Base-by-base conservation (phyloP, 1,140 invertebrate genomes). In the Dolichoris vasculosae region DNA sequence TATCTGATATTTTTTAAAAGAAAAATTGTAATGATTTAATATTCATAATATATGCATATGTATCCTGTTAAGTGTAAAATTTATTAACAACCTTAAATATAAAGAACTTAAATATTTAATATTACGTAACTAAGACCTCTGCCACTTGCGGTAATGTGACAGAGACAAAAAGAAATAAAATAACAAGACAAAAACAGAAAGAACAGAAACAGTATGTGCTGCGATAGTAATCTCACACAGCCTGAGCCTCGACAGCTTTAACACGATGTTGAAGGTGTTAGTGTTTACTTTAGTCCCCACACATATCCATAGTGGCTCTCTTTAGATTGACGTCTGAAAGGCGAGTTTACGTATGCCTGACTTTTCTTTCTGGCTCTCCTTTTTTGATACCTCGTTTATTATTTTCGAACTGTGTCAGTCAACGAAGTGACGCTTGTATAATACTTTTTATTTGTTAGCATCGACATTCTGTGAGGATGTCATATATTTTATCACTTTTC, bases 311-410 rank as follows among this genome's bases (percentile, higher is more conserved):
- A 86, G 76, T 87, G 83, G 88, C 84, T 87, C 83, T 88, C 88
- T 85, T 87, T 85, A 51, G 90, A 93, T 92, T 92, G 92, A 93
- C 92, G 88, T 92, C 92, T 90, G 91, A 93, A 93, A 84, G 73
- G 59, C 71, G 48, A 86, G 87, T 76, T 83, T 90, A 90, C 88
- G 88, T 91, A 90, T 89, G 84, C 81, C 84, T 83, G 67, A 89
- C 89, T 88, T 82, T 78, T 82, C 67, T 86, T 64, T 83, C 83
- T 79, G n/a, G 43, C 9, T 83, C 84, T 51, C 26, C 43, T 43
- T 71, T 30, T 17, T 38, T 71, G 11, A 15, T 71, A 4, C 13
- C 26, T 71, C 26, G 17, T 43, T 46, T 38, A 11, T 8, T 75
- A 75, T 75, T 77, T 9, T 32, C 11, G 1, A 35, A 35, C 30